Evolutionary conservation across 2,888 invertebrate species (phyloP).

Genomic region (Andricus curvator): DNA sequence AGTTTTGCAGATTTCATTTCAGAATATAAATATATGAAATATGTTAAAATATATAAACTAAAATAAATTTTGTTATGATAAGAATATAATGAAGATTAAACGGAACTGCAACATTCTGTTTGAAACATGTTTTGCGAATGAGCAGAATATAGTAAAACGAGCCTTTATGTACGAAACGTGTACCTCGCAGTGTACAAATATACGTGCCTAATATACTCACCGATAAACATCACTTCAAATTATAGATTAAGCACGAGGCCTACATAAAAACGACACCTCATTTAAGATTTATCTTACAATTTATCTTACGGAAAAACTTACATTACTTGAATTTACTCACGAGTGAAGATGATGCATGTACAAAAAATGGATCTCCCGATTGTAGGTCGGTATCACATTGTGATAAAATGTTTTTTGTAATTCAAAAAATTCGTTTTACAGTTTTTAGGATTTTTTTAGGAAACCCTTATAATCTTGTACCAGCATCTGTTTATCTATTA

Average conservation of each 20-base stretch:
- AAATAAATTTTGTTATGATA: not conserved
- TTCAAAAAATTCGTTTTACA: too few species aligned
- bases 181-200: not conserved
- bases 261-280: not conserved
- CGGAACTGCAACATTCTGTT: not conserved
- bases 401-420: too few species aligned
- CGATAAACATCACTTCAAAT: not conserved
- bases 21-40: too few species aligned
- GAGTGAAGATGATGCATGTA: not conserved
- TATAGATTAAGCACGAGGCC: not conserved
- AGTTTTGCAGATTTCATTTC: not conserved
- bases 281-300: not conserved
- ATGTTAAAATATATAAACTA: too few species aligned
- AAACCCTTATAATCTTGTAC: too few species aligned
- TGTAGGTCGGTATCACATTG: too few species aligned
- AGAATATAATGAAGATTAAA: not conserved
- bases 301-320: too few species aligned
- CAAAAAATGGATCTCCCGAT: not conserved
- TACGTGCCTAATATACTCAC: not conserved
- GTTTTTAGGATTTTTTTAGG: too few species aligned
- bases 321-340: too few species aligned
- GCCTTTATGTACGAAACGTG: conserved; percentile 13
- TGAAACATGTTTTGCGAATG: conserved; percentile 8
- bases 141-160: not conserved
- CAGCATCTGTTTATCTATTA: too few species aligned